Percentiles rank a stretch among this genome's conserved stretches.
Conservation (phyloP, 30 jellyfish, hydroid and myxozoan species). For the Turritopsis dohrnii region DNA sequence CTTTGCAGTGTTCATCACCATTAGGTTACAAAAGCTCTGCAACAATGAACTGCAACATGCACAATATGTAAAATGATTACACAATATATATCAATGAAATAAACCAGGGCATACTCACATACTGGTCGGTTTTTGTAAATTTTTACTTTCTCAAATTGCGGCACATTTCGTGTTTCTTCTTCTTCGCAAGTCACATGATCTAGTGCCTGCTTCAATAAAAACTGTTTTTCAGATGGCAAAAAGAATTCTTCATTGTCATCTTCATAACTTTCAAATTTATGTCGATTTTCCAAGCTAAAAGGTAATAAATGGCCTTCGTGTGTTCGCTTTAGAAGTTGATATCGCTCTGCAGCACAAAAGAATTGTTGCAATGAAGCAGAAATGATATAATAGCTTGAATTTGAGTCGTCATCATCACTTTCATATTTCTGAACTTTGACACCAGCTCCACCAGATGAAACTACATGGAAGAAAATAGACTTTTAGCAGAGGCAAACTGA, state of each 20-base stretch:
- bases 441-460: constrained; percentile 87
- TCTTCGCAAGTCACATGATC: constrained; percentile 45
- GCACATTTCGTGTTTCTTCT: constrained; percentile 47
- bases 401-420: constrained; percentile 34
- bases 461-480: constrained; percentile 18
- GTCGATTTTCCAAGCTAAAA: constrained; percentile 43
- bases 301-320: constrained; percentile 54
- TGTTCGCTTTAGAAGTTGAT: constrained; percentile 45
- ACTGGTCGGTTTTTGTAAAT: constrained; percentile 80
- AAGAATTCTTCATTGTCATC: constrained; percentile 58
- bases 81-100: no score
- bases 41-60: no score
- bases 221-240: constrained; percentile 73
- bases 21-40: no score
- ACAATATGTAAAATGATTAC: no score
- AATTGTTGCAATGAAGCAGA: constrained; percentile 48
- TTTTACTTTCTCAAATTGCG: constrained; percentile 69
- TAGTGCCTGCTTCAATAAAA: constrained; percentile 47
- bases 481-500: no score
- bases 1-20: no score
- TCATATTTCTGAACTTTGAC: constrained; percentile 48
- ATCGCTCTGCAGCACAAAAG: constrained; percentile 80
- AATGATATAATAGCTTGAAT: constrained; percentile 41
- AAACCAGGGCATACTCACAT: constrained; percentile 41
- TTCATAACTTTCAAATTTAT: constrained; percentile 44